A percentile compares a stretch with the other conserved stretches of the same genome.
Evolutionary conservation across 2,113 vertebrate species (phyloP).

Genomic region (Chrysemys picta): DNA sequence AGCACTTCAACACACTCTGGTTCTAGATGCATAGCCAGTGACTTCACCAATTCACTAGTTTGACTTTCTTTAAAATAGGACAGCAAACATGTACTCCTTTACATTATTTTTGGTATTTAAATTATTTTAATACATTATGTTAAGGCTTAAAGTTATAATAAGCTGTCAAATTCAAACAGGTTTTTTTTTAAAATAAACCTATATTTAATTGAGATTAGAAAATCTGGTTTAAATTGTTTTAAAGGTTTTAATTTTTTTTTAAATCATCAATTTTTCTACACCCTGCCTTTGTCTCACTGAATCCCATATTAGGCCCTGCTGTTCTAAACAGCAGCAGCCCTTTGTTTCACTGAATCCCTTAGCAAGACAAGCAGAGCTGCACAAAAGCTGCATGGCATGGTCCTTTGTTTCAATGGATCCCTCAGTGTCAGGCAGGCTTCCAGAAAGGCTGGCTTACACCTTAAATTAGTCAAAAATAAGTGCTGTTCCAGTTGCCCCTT

Average conservation of each 20-base stretch:
- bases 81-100: neutral
- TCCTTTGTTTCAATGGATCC: neutral
- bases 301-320: neutral
- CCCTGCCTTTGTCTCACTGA: neutral
- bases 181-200: neutral
- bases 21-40: neutral
- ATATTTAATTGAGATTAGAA: neutral
- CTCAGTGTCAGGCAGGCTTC: neutral
- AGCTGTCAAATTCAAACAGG: neutral
- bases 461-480: neutral
- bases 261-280: neutral
- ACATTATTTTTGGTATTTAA: neutral
- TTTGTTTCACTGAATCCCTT: neutral
- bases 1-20: neutral
- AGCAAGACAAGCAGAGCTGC: neutral
- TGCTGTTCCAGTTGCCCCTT: neutral
- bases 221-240: neutral
- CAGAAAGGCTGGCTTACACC: neutral
- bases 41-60: neutral
- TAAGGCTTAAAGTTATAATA: neutral
- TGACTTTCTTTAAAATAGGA: neutral
- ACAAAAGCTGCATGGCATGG: neutral
- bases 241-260: too few species aligned
- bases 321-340: neutral
- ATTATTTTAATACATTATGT: neutral